Evolutionary conservation across 2,888 invertebrate genomes (phyloP), one percentile per base, ranked within the genome.

Genomic region (Macaria liturata): DNA sequence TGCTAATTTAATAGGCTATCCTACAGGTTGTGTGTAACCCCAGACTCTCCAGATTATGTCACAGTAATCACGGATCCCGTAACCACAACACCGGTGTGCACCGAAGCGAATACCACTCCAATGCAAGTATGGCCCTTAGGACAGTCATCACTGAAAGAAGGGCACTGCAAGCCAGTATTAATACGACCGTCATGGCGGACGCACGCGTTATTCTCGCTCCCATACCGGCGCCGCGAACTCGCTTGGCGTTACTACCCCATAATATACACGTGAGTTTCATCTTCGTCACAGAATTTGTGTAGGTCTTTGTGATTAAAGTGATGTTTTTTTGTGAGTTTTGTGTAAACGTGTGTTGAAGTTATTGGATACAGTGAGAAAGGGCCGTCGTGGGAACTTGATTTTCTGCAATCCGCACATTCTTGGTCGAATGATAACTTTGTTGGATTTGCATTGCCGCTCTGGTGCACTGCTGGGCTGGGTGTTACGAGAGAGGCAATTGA

Each of bases 341-440:
- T 49, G 45, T 9, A 37, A 37, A 42, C 1, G 56, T 62, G 55
- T 54, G 49, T 50, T 6, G 53, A 54, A 52, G 56, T 32, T 46
- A 57, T 64, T 64, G 59, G 61, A 64, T 59, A 59, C 61, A 57
- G 68, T 65, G 70, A 59, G 72, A 69, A 70, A 65, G 67, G 59
- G 60, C 20, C 64, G 78, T 77, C 63, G 80, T 80, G 84, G 75
- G 84, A 88, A 88, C 86, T 77, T 79, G 84, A 79, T 80, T 82
- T 81, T 74, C 86, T 79, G 84, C 88, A 86, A 84, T 87, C 83
- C 78, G 73, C 76, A 75, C 82, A 83, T 86, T 84, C 82, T 83
- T 72, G 72, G 20, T 20, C 20, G 67, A 66, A 74, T 75, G 75
- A 80, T 77, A 70, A 72, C 64, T 75, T 74, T 75, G 75, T 74